A percentile compares a stretch with the other conserved stretches of the same genome.
Evolutionary conservation across 2,113 vertebrate genomes (phyloP).

Genomic region (Ahaetulla prasina): DNA sequence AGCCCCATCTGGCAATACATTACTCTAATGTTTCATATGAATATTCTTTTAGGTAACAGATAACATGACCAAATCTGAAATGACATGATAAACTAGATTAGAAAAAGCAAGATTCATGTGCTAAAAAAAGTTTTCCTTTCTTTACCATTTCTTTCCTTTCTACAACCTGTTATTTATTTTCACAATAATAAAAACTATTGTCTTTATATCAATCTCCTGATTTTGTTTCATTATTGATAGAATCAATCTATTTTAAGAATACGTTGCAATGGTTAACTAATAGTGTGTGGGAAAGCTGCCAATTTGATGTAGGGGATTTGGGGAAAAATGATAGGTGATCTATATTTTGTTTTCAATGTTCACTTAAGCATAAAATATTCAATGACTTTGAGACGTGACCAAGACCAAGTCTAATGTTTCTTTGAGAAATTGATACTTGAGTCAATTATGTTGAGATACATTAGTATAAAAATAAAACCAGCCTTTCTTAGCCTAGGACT

Average conservation of each 20-base stretch:
- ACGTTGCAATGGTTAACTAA: slow-evolving; percentile 44
- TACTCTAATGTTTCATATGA: not conserved
- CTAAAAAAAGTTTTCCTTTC: not conserved
- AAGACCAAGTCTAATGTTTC: not conserved
- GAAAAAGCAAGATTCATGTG: not conserved
- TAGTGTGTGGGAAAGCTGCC: slow-evolving; percentile 39
- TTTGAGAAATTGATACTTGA: not conserved
- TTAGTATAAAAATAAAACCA: not conserved
- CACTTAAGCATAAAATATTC: slow-evolving; percentile 11
- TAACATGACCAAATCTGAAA: not conserved
- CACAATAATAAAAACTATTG: not conserved
- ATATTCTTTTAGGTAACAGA: slow-evolving; percentile 2
- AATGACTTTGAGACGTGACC: not conserved
- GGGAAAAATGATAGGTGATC: slow-evolving; percentile 39
- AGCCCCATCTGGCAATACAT: no score
- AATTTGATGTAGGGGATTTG: slow-evolving; percentile 31
- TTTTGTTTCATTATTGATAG: slow-evolving; percentile 47
- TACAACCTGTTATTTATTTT: slow-evolving; percentile 9
- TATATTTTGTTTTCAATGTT: slow-evolving; percentile 46
- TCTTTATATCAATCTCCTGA: slow-evolving; percentile 34
- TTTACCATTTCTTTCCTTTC: slow-evolving; percentile 10
- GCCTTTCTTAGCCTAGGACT: not conserved
- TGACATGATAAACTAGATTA: not conserved
- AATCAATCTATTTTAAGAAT: slow-evolving; percentile 39
- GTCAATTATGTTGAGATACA: not conserved